These are phyloP conservation scores for Bradypus variegatus DNA, from an alignment of 2,797 vertebrate species.

Conservation along the genomic window DNA sequence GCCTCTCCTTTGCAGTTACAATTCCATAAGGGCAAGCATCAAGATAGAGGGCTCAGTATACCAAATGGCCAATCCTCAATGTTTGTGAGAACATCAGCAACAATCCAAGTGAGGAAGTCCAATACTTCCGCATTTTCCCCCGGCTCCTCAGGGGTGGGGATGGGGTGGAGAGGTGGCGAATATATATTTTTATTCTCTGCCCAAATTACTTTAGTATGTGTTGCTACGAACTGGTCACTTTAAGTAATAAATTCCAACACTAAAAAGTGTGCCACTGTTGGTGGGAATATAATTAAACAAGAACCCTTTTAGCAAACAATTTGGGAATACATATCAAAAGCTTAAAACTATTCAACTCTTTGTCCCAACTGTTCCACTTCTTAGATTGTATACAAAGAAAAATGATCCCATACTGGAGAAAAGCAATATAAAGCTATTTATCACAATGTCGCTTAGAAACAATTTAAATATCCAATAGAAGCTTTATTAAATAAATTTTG, in stretches of 20 bases:
- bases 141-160: too few relatives aligned
- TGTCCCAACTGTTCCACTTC: not conserved
- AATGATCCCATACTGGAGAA: not conserved
- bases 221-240: not conserved
- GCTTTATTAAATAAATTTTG: not conserved
- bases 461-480: not conserved
- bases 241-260: not conserved
- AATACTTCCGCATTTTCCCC: too few relatives aligned
- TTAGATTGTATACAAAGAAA: constrained; percentile 20
- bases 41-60: too few relatives aligned
- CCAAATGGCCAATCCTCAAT: too few relatives aligned
- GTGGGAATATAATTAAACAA: not conserved
- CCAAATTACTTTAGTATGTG: too few relatives aligned
- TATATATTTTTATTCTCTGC: too few relatives aligned
- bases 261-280: not conserved
- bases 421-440: not conserved
- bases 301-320: not conserved
- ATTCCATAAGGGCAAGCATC: too few relatives aligned
- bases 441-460: not conserved
- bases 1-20: too few relatives aligned
- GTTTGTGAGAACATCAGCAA: too few relatives aligned
- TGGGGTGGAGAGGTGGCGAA: too few relatives aligned
- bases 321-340: not conserved
- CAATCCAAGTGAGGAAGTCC: too few relatives aligned
- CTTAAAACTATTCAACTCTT: not conserved